phyloP scores from a whole-genome alignment of 2,797 vertebrate species.

The Oophaga sylvatica region DNA sequence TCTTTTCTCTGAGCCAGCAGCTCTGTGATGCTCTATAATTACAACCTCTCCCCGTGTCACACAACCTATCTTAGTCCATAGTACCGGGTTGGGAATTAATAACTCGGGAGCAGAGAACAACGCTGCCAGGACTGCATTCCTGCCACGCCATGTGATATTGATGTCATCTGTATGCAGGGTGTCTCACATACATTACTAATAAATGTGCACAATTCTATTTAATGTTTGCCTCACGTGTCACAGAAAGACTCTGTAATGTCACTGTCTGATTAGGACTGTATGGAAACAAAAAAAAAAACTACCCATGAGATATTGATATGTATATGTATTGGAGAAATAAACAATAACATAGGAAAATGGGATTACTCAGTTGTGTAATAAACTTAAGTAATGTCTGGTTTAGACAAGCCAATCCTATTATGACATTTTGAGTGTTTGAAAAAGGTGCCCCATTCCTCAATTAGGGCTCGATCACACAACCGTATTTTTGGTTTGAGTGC shows the following conservation, averaged over 20 bases:
- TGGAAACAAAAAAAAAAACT: conserved; percentile 8
- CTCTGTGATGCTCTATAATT: neutral
- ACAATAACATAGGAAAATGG: neutral
- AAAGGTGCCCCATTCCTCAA: no score
- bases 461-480: no score
- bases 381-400: neutral
- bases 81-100: neutral
- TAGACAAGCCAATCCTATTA: neutral
- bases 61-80: neutral
- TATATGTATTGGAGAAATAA: neutral
- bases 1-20: neutral
- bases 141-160: neutral
- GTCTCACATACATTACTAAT: neutral
- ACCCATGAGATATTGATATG: neutral
- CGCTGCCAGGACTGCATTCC: conserved; percentile 8
- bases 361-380: neutral
- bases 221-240: neutral
- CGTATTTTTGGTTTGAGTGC: no score
- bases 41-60: neutral
- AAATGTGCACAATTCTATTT: neutral
- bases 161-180: conserved; percentile 11
- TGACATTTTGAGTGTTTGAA: neutral
- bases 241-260: neutral
- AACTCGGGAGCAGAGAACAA: neutral
- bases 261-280: neutral